Percentiles rank a stretch among this genome's conserved stretches.
Conservation (phyloP, 2,888 invertebrate species). For the Calephelis perditalis region DNA sequence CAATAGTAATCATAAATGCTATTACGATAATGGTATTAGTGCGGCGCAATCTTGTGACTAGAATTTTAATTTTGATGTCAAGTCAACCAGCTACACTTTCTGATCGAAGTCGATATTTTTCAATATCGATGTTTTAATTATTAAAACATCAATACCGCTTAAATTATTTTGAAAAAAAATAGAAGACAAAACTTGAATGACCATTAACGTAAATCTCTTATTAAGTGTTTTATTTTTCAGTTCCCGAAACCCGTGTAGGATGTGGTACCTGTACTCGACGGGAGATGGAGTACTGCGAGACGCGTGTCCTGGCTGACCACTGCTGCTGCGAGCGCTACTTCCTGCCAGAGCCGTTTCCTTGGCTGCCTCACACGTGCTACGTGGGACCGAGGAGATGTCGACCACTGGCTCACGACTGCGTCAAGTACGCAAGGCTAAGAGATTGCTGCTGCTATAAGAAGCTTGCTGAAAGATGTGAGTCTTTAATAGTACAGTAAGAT, state of each 20-base stretch:
- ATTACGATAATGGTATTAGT: no score
- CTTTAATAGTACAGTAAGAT: no score
- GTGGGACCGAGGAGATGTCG: constrained; percentile 79
- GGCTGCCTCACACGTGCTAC: constrained; percentile 84
- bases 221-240: constrained; percentile 34
- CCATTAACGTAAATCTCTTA: neutral
- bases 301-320: constrained; percentile 75
- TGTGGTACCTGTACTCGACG: constrained; percentile 80
- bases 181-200: no score
- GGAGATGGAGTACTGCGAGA: constrained; percentile 81
- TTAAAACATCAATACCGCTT: no score
- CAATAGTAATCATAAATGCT: no score
- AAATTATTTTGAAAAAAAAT: no score
- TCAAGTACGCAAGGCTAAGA: constrained; percentile 78
- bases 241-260: constrained; percentile 55
- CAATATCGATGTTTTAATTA: no score
- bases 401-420: constrained; percentile 80
- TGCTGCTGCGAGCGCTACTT: constrained; percentile 77
- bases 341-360: constrained; percentile 81
- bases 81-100: no score
- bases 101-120: no score
- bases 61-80: no score
- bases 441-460: constrained; percentile 82
- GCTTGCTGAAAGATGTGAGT: constrained; percentile 80
- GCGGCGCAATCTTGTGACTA: no score